These are phyloP conservation scores for Ectemnius continuus DNA, from an alignment of 2,888 invertebrate species.

Conservation along the genomic window DNA sequence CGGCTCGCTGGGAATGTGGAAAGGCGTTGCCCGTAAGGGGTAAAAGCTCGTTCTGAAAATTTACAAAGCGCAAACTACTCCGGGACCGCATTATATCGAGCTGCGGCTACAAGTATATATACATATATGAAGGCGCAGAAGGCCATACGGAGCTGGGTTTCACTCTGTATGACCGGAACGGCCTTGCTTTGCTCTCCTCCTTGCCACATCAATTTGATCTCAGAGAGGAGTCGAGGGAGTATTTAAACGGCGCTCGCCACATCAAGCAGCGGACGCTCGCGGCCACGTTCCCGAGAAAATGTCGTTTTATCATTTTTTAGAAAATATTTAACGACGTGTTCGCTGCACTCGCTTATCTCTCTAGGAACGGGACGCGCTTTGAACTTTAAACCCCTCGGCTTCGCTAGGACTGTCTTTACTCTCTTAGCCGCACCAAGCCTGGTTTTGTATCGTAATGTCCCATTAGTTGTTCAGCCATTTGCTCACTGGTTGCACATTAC, in stretches of 20 bases:
- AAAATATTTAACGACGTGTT: conserved; percentile 23
- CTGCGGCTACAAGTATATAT: conserved; percentile 21
- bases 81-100: conserved; percentile 24
- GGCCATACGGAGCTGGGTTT: neutral
- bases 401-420: conserved; percentile 5
- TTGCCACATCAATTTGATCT: conserved; percentile 18
- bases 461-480: neutral
- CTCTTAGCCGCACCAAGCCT: conserved; percentile 18
- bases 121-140: neutral
- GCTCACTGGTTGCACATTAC: neutral
- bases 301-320: neutral
- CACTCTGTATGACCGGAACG: neutral
- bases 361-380: neutral
- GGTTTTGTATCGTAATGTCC: conserved; percentile 2
- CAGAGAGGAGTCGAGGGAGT: conserved; percentile 6
- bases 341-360: neutral
- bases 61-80: conserved; percentile 44
- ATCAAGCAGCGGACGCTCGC: conserved; percentile 17
- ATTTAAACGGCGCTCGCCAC: conserved; percentile 23
- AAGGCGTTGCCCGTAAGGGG: conserved; percentile 30
- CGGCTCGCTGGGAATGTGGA: conserved; percentile 15
- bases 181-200: neutral
- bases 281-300: neutral
- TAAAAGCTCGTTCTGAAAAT: conserved; percentile 46
- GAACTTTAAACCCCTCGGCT: neutral